Base-by-base conservation (phyloP, 2,797 vertebrate genomes). In the Molothrus aeneus region DNA sequence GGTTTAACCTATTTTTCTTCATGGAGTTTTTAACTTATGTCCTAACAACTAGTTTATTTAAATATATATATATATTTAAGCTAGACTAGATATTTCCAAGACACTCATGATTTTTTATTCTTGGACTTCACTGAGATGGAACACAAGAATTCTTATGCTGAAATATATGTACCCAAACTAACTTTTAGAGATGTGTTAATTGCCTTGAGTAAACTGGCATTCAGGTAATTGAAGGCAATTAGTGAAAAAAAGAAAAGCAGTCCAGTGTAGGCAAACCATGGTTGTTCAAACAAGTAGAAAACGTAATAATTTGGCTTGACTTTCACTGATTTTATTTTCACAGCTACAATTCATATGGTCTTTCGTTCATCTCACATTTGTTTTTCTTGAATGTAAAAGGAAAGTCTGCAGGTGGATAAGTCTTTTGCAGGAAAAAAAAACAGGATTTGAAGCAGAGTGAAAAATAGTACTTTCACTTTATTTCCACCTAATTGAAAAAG, bases 151-250 rank as follows among this genome's bases (percentile, higher is more conserved):
- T 65, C 61, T 88, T 72, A 73, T 32, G 48, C 45, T 54, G 79
- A 92, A 88, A 77, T 81, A 64, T 59, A 64, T 83, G 64, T 88
- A 71, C 21, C 12, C 28, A 74, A 79, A 80, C 47, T 83, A 86
- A 26, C n/a, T 80, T 88, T 72, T 66, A 69, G 61, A 80, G 34
- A 64, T 54, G 42, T 59, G 48, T 83, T 95, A 90, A 84, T 82
- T 83, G 81, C 75, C 79, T 88, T 79, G 12, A 79, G 70, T 91
- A 72, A 93, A 73, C 21, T 91, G 32, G 59, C 59, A 84, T 64
- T 72, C 36, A 83, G 56, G 63, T 88, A 94, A 91, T 29, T 95
- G 80, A 86, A 88, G 26, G 50, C 43, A 95, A 86, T 78, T 85
- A 95, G 20, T 20, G 60, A 54, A 92, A 88, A 88, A 84, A 86